A percentile compares a stretch with the other conserved stretches of the same genome.
phyloP scores from a whole-genome alignment of 2,888 invertebrate species.

The Magallana nippona region DNA sequence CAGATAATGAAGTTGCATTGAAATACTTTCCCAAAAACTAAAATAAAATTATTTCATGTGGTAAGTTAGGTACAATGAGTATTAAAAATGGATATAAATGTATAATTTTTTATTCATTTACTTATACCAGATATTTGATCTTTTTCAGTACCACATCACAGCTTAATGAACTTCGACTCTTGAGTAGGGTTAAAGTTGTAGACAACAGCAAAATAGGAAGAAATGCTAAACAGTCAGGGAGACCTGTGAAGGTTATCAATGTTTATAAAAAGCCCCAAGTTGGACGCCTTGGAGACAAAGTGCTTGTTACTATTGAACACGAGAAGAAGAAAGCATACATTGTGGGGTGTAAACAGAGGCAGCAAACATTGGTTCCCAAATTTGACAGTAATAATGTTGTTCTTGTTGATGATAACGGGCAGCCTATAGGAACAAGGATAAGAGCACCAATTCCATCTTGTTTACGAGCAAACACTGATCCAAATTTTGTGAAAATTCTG shows the following conservation, averaged over 20 bases:
- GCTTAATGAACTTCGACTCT: slow-evolving; percentile 73
- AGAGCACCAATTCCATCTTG: slow-evolving; percentile 96
- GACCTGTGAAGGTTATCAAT: slow-evolving; percentile 95
- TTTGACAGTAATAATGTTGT: slow-evolving; percentile 98
- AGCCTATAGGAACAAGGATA: slow-evolving; percentile 96
- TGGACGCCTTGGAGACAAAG: slow-evolving; percentile 89
- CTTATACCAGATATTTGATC: too few species aligned
- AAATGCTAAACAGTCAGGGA: slow-evolving; percentile 95
- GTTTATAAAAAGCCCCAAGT: slow-evolving; percentile 83
- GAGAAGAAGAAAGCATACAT: slow-evolving; percentile 96
- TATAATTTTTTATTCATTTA: too few species aligned
- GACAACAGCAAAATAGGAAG: slow-evolving; percentile 98
- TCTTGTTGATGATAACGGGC: slow-evolving; percentile 95
- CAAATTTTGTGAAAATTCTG: slow-evolving; percentile 89
- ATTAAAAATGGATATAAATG: too few species aligned
- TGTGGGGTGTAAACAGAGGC: slow-evolving; percentile 92
- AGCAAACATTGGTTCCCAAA: slow-evolving; percentile 90
- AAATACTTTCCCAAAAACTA: background rate
- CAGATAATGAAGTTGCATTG: background rate
- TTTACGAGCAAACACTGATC: slow-evolving; percentile 89
- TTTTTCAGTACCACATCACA: slow-evolving; percentile 71
- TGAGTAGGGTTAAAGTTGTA: slow-evolving; percentile 92
- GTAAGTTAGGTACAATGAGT: too few species aligned
- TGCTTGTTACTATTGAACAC: slow-evolving; percentile 95
- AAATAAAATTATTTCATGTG: too few species aligned